phyloP scores from a whole-genome alignment of 2,797 vertebrate genomes.

The Catostomus latipinnis region DNA sequence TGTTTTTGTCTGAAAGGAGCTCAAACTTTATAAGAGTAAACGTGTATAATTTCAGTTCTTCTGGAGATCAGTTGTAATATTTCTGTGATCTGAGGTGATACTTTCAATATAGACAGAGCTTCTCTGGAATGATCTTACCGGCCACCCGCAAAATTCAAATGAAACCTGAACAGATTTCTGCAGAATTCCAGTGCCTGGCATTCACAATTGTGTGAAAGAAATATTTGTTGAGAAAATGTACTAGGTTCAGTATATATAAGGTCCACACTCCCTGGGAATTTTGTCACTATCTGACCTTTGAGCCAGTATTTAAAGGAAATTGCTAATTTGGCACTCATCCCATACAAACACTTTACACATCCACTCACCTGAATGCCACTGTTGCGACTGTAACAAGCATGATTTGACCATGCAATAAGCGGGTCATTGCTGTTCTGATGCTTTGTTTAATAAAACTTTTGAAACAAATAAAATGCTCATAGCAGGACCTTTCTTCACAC shows the following conservation, averaged over 20 bases:
- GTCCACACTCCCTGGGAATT: constrained; percentile 24
- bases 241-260: background rate
- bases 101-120: background rate
- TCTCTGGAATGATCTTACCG: background rate
- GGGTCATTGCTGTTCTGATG: background rate
- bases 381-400: constrained; percentile 7
- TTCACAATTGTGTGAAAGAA: background rate
- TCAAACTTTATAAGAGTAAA: background rate
- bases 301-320: constrained; percentile 46
- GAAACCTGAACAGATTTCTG: background rate
- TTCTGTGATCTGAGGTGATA: too few species aligned
- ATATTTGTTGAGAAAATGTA: constrained; percentile 31
- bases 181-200: background rate
- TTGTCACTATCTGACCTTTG: constrained; percentile 45
- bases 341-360: constrained; percentile 44
- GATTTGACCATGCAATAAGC: constrained; percentile 6
- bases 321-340: constrained; percentile 41
- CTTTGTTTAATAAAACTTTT: background rate
- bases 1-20: background rate
- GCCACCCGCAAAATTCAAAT: background rate
- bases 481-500: background rate
- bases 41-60: background rate
- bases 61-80: background rate
- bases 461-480: background rate
- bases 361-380: constrained; percentile 48